Evolutionary conservation across 2,888 invertebrate species (phyloP).

Genomic region (Pristionchus arcanus): DNA sequence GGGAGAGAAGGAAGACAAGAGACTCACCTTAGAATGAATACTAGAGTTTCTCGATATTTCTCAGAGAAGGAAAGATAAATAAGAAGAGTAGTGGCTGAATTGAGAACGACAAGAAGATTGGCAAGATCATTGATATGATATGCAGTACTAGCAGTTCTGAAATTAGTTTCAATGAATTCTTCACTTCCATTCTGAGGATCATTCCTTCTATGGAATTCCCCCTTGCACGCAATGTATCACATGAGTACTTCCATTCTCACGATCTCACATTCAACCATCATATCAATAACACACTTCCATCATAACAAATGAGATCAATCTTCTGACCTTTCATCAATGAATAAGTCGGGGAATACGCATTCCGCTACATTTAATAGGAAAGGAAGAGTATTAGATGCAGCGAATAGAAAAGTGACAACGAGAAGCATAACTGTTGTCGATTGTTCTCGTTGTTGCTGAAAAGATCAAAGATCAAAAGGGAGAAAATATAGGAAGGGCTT

Average conservation of each 20-base stretch:
- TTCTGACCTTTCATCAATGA: slow-evolving; percentile 58
- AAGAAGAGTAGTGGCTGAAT: slow-evolving; percentile 77
- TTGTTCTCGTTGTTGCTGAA: slow-evolving; percentile 77
- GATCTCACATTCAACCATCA: neutral
- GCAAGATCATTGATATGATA: slow-evolving; percentile 76
- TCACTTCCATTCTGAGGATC: neutral
- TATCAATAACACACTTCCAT: neutral
- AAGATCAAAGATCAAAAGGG: slow-evolving; percentile 52
- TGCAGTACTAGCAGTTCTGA: slow-evolving; percentile 67
- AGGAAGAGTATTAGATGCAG: slow-evolving; percentile 76
- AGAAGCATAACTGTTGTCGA: slow-evolving; percentile 77
- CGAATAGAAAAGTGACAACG: slow-evolving; percentile 75
- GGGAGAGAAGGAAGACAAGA: neutral
- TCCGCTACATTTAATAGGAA: slow-evolving; percentile 75
- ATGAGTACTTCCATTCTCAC: neutral
- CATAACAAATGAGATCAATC: neutral
- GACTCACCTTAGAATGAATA: slow-evolving; percentile 68
- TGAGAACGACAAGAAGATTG: slow-evolving; percentile 75
- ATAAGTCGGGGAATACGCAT: slow-evolving; percentile 69
- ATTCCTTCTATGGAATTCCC: neutral
- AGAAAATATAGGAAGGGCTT: neutral
- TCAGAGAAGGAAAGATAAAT: slow-evolving; percentile 76
- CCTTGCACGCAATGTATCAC: neutral
- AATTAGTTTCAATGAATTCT: neutral
- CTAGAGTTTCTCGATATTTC: slow-evolving; percentile 73